Evolutionary conservation across 2,113 vertebrate species (phyloP).

Genomic region (Corapipo altera): DNA sequence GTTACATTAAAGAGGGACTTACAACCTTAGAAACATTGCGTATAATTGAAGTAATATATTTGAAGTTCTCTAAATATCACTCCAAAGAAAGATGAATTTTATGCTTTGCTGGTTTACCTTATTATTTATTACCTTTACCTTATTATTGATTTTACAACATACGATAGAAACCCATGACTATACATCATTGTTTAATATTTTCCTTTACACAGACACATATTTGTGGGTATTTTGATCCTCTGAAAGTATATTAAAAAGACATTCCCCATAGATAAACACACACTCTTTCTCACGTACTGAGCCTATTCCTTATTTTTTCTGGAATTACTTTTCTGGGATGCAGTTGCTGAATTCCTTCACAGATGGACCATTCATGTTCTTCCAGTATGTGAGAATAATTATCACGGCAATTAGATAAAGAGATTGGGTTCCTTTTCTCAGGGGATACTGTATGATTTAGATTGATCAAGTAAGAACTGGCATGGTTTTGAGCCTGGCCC

Average conservation of each 20-base stretch:
- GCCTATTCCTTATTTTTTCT: not conserved
- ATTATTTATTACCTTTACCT: not conserved
- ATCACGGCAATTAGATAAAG: conserved; percentile 4
- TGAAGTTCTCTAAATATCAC: not conserved
- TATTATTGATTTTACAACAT: not conserved
- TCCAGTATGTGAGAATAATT: not conserved
- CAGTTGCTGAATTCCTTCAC: not conserved
- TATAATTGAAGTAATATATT: not conserved
- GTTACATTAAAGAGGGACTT: not conserved
- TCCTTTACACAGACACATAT: not conserved
- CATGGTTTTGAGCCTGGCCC: not conserved
- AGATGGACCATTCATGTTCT: not conserved
- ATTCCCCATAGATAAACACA: not conserved
- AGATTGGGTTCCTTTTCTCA: not conserved
- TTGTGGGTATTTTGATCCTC: not conserved
- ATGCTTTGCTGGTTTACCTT: not conserved
- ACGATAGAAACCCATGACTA: not conserved
- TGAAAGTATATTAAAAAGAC: not conserved
- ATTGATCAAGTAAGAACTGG: not conserved
- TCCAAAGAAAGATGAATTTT: not conserved
- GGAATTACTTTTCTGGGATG: not conserved
- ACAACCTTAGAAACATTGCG: accelerated
- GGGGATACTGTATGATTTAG: not conserved
- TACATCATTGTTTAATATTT: not conserved
- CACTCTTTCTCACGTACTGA: not conserved